These are phyloP conservation scores for Clupea harengus DNA, from an alignment of 2,113 vertebrate genomes.

Conservation along the genomic window DNA sequence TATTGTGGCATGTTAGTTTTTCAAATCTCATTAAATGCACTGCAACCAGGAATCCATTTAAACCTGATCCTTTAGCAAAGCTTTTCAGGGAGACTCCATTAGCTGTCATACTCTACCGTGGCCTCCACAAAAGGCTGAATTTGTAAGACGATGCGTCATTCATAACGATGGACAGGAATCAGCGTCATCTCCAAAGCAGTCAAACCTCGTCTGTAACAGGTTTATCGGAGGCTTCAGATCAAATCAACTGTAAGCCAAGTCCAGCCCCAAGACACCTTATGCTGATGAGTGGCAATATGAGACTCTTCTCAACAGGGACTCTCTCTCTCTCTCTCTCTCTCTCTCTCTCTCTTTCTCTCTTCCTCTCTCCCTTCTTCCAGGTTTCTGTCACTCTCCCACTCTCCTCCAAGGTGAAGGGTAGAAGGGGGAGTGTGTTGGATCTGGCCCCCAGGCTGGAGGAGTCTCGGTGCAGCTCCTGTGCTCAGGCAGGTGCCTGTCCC, in stretches of 20 bases:
- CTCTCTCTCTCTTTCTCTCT: background rate
- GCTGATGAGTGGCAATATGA: conserved; percentile 73
- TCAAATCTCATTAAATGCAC: conserved; percentile 70
- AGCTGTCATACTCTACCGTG: conserved; percentile 63
- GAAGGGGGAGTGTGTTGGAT: conserved; percentile 15
- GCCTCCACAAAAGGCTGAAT: conserved; percentile 58
- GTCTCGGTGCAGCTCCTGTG: background rate
- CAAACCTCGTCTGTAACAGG: conserved; percentile 69
- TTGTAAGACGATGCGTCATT: conserved; percentile 71
- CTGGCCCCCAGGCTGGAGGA: background rate
- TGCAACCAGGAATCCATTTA: conserved; percentile 72
- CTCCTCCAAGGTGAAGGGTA: background rate
- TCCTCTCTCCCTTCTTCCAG: background rate
- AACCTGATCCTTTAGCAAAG: conserved; percentile 68
- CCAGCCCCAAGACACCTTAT: conserved; percentile 68
- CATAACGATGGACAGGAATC: conserved; percentile 59
- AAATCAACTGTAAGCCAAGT: conserved; percentile 69
- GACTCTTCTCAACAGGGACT: conserved; percentile 65
- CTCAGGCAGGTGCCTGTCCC: conserved; percentile 40
- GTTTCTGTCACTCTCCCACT: background rate
- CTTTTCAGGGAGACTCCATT: conserved; percentile 69
- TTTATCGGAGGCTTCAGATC: conserved; percentile 68
- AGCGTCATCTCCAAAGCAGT: conserved; percentile 64
- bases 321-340: conserved; percentile 46
- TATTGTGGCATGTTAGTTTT: conserved; percentile 79